Conservation (phyloP, 2,113 vertebrate species). For the Rhea pennata region DNA sequence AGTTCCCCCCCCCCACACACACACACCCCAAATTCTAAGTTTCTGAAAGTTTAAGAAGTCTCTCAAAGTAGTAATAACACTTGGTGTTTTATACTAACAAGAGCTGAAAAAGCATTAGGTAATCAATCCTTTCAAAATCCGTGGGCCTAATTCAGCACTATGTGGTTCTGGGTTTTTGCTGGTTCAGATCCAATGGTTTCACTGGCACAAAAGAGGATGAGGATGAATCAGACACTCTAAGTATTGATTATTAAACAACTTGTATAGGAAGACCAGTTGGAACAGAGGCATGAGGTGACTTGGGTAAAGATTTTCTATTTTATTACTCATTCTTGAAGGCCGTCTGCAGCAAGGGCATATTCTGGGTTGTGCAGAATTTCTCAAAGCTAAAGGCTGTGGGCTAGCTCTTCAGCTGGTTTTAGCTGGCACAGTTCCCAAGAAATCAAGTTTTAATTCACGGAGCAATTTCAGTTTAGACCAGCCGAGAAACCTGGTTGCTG, state of each 20-base stretch:
- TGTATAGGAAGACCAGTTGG: neutral
- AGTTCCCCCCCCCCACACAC: neutral
- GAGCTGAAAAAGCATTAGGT: conserved; percentile 22
- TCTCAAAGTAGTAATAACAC: neutral
- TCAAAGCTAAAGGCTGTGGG: neutral
- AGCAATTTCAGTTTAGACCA: neutral
- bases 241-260: conserved; percentile 19
- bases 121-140: conserved; percentile 30
- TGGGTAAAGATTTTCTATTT: neutral
- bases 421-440: neutral
- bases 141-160: neutral
- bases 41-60: neutral
- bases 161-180: neutral
- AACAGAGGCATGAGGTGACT: neutral
- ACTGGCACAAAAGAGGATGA: neutral
- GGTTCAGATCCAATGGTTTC: conserved; percentile 12
- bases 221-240: conserved; percentile 21
- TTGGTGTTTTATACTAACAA: conserved; percentile 1
- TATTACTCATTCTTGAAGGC: neutral
- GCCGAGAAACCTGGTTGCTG: neutral
- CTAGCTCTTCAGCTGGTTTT: conserved; percentile 14
- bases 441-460: neutral
- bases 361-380: neutral
- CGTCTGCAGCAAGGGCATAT: neutral
- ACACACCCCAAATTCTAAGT: neutral